phyloP scores from a whole-genome alignment of 2,113 vertebrate species.

The Prochilodus magdalenae region DNA sequence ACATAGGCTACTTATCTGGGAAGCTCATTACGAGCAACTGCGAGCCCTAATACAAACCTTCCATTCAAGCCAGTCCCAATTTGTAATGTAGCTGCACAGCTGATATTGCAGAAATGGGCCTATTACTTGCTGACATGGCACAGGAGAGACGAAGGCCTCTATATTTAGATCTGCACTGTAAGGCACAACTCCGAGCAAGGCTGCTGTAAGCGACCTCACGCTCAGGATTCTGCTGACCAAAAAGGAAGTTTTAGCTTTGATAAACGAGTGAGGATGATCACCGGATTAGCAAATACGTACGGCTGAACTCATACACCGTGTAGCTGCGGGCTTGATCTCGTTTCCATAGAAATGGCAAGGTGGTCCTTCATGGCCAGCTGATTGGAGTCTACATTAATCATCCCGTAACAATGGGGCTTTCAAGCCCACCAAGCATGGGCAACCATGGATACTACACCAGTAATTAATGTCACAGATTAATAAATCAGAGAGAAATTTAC shows the following conservation, averaged over 20 bases:
- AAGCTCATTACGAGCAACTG: slow-evolving; percentile 26
- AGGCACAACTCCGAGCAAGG: background rate
- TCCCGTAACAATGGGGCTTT: background rate
- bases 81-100: background rate
- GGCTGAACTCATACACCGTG: background rate
- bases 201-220: background rate
- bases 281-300: too few relatives aligned
- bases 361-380: background rate
- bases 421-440: background rate
- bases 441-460: slow-evolving; percentile 3
- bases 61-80: background rate
- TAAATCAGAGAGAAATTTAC: background rate
- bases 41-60: background rate
- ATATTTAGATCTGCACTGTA: background rate
- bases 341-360: background rate
- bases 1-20: background rate
- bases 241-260: background rate
- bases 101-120: slow-evolving; percentile 1
- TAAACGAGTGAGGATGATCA: background rate
- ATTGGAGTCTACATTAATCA: background rate
- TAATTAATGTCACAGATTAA: background rate
- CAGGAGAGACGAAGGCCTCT: slow-evolving; percentile 2
- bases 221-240: background rate
- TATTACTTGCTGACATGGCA: slow-evolving; percentile 4
- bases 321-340: background rate